Base-by-base conservation (phyloP, 1,140 invertebrate species). In the Megalonaias nervosa region DNA sequence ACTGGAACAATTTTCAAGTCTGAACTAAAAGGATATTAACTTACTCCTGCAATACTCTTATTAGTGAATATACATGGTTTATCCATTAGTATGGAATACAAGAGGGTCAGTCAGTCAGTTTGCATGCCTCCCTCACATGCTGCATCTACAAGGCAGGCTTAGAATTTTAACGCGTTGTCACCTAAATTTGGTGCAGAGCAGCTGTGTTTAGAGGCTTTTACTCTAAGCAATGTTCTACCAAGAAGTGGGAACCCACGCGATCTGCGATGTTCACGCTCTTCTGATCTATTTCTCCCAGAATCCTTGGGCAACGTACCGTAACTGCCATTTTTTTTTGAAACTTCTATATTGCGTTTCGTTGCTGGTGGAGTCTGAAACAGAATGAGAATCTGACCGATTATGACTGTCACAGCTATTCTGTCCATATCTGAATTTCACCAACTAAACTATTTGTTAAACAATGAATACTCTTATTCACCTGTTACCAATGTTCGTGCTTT, bases 301-400 rank as follows among this genome's bases (percentile, higher is more conserved):
- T 78, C 76, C 76, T 71, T 78, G n/a, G 76, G 76, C 73, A 78
- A 78, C 76, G 76, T 78, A 78, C 76, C 76, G 68, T 78, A 78
- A 68, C 76, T 78, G 23, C 76, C 76, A 62, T 78, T 78, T 58
- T 71, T n/a, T 62, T 78, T 78, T 0, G 73, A 65, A 26, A 67
- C 57, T 48, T 72, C 70, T 17, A 69, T 73, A 23, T 73, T 62
- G 17, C 76, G 48, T 57, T 78, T 78, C 56, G 56, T 75, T 23
- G 76, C 17, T 15, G 76, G 76, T 11, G 76, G 76, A 56, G 76
- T 78, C 76, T 78, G 76, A 48, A n/a, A 23, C 9, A 62, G 23
- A 23, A 48, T 48, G 4, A 48, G 38, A 48, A 48, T 48, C 38
- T 48, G 38, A 48, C 38, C 11, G 9, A 48, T 9, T 9, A 11